Conservation (phyloP, 2,888 invertebrate species). For the Apocheima hispidaria region DNA sequence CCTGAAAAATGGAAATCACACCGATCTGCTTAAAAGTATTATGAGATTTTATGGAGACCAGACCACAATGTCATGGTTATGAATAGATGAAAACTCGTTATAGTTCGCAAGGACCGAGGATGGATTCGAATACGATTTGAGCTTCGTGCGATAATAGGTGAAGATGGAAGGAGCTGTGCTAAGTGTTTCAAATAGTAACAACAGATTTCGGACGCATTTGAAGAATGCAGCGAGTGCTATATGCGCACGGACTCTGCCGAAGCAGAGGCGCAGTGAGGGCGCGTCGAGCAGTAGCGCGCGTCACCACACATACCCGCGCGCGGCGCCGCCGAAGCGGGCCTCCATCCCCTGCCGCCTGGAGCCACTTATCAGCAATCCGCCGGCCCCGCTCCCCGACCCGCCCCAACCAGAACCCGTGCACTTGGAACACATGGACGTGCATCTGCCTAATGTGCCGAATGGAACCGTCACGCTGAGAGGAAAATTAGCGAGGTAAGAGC, state of each 20-base stretch:
- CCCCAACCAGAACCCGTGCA: constrained; percentile 58
- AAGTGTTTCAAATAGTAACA: constrained; percentile 78
- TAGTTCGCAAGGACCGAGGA: constrained; percentile 51
- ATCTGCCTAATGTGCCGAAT: constrained; percentile 57
- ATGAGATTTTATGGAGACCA: constrained; percentile 30
- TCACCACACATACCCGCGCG: constrained; percentile 79
- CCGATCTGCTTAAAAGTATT: constrained; percentile 34
- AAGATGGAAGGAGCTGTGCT: constrained; percentile 84
- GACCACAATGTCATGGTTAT: constrained; percentile 25
- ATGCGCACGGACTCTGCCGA: constrained; percentile 79
- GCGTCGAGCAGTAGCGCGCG: constrained; percentile 59
- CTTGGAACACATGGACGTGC: constrained; percentile 55
- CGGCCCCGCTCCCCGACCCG: constrained; percentile 55
- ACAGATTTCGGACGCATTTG: constrained; percentile 76
- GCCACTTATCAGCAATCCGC: constrained; percentile 62
- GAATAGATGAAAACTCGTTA: constrained; percentile 44
- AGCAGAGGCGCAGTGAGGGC: constrained; percentile 75
- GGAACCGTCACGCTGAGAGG: constrained; percentile 71
- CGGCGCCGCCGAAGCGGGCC: constrained; percentile 71
- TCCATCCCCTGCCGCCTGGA: constrained; percentile 75
- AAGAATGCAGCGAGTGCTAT: constrained; percentile 81
- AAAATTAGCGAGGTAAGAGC: constrained; percentile 73
- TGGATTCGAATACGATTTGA: constrained; percentile 72
- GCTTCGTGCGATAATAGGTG: constrained; percentile 32
- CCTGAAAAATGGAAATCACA: constrained; percentile 38